A percentile compares a stretch with the other conserved stretches of the same genome.
Evolutionary conservation across 1,140 invertebrate genomes (phyloP).

Genomic region (Scaptomyza graminum): DNA sequence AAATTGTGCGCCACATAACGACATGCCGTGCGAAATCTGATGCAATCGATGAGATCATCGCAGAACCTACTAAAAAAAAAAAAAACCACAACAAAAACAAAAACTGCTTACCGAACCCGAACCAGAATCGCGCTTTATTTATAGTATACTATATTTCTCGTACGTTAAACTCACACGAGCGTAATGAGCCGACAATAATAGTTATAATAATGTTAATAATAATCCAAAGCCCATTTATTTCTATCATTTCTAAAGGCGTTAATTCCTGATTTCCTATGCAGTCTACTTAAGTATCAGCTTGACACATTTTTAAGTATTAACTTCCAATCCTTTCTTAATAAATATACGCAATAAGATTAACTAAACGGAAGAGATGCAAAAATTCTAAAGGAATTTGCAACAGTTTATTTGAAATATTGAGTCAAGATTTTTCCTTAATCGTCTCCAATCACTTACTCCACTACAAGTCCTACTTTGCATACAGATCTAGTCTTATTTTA

Average conservation of each 20-base stretch:
- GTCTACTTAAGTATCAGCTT: constrained; percentile 3
- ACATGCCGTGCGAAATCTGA: constrained; percentile 79
- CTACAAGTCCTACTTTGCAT: constrained; percentile 15
- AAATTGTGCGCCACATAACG: constrained; percentile 70
- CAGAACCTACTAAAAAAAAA: constrained; percentile 47
- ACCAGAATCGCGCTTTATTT: constrained; percentile 21
- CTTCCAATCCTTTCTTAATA: too few species aligned
- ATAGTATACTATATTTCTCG: constrained; percentile 21
- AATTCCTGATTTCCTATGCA: constrained; percentile 11
- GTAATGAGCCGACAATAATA: constrained; percentile 63
- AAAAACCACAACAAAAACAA: constrained; percentile 31
- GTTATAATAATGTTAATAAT: constrained; percentile 20
- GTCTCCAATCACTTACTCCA: neutral
- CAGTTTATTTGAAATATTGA: too few species aligned
- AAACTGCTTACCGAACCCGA: constrained; percentile 45
- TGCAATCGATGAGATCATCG: constrained; percentile 80
- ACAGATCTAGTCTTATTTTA: constrained; percentile 9
- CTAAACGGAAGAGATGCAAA: too few species aligned
- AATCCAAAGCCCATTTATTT: constrained; percentile 37
- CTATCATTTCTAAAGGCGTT: constrained; percentile 20
- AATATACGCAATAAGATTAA: too few species aligned
- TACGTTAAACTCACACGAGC: constrained; percentile 48
- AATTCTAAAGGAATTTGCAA: neutral
- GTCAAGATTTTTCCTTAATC: neutral
- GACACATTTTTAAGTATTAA: neutral